Evolutionary conservation across 2,888 invertebrate genomes (phyloP).

Genomic region (Tachina lurida): DNA sequence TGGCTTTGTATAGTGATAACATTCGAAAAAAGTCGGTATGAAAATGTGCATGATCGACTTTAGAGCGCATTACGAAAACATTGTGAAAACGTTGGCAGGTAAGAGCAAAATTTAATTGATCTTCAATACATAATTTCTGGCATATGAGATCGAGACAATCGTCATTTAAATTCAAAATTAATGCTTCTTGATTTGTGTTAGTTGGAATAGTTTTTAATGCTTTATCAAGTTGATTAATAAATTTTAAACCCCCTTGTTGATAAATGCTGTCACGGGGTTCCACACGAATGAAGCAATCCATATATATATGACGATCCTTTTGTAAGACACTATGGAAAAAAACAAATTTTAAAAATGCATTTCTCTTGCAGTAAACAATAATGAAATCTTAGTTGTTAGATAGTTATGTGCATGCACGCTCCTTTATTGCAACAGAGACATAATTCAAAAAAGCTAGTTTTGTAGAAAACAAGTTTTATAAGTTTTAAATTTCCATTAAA

Average conservation of each 20-base stretch:
- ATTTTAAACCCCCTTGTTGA: slow-evolving; percentile 27
- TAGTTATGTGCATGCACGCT: no score
- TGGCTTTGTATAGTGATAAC: slow-evolving; percentile 2
- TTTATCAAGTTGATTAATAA: neutral
- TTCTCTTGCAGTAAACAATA: no score
- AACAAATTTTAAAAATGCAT: neutral
- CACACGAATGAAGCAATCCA: neutral
- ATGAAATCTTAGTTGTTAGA: no score
- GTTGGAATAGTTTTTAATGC: no score
- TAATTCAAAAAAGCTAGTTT: no score
- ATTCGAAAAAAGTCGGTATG: neutral
- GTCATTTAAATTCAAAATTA: slow-evolving; percentile 73
- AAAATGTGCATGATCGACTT: slow-evolving; percentile 54
- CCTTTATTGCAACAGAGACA: no score
- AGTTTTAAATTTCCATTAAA: no score
- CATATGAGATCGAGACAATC: slow-evolving; percentile 74
- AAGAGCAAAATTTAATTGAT: slow-evolving; percentile 75
- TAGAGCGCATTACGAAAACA: slow-evolving; percentile 68
- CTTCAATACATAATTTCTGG: slow-evolving; percentile 51
- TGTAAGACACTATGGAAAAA: slow-evolving; percentile 27
- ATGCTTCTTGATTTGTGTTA: neutral
- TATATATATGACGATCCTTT: neutral
- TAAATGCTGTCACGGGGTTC: slow-evolving; percentile 27
- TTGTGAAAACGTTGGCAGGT: slow-evolving; percentile 73
- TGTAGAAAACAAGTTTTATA: no score